Conservation (phyloP, 2,888 invertebrate species). For the Sylvicola cinctus region DNA sequence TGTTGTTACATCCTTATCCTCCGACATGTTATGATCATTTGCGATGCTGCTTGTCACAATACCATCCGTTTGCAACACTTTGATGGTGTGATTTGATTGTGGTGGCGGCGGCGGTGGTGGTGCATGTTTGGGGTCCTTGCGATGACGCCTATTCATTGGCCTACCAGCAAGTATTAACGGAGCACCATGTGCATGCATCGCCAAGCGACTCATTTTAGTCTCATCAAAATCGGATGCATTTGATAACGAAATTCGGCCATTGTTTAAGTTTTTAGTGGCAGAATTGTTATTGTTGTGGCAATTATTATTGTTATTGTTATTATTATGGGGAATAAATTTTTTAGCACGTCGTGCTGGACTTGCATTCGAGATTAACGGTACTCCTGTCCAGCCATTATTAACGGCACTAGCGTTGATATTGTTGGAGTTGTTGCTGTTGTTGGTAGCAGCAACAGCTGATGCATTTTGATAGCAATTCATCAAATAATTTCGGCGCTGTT, state of each 20-base stretch:
- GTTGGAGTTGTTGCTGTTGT: slow-evolving; percentile 9
- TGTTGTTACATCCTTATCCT: slow-evolving; percentile 55
- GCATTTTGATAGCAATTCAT: slow-evolving; percentile 7
- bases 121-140: slow-evolving; percentile 30
- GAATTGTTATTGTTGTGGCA: slow-evolving; percentile 5
- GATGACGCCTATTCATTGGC: slow-evolving; percentile 19
- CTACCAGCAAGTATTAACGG: slow-evolving; percentile 57
- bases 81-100: too few species aligned
- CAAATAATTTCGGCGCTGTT: slow-evolving; percentile 9
- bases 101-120: too few species aligned
- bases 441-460: neutral
- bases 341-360: slow-evolving; percentile 29
- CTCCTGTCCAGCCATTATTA: slow-evolving; percentile 51
- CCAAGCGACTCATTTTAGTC: slow-evolving; percentile 40
- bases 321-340: slow-evolving; percentile 12
- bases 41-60: too few species aligned
- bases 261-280: slow-evolving; percentile 6
- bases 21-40: slow-evolving; percentile 38
- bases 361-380: slow-evolving; percentile 62
- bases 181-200: slow-evolving; percentile 66
- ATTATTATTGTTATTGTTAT: slow-evolving; percentile 5
- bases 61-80: too few species aligned
- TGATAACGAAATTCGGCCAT: slow-evolving; percentile 4
- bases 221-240: slow-evolving; percentile 10
- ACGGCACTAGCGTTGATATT: slow-evolving; percentile 13